Base-by-base conservation (phyloP, 2,113 vertebrate genomes). In the Callithrix jacchus region DNA sequence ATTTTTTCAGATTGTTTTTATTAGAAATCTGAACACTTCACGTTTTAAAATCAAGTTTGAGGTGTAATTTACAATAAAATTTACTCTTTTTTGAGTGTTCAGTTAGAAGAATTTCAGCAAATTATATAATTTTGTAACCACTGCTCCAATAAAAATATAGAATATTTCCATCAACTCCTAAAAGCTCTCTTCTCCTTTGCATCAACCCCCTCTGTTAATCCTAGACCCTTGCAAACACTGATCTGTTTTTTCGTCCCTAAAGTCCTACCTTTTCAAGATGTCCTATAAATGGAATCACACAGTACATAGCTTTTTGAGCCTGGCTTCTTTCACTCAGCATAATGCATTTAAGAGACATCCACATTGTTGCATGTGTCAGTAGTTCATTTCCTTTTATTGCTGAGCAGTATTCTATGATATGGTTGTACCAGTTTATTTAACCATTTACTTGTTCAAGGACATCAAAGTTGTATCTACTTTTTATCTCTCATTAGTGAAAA, bases 1-100 rank as follows among this genome's bases (percentile, higher is more conserved):
- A 68, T 84, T 89, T 81, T 77, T 92, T 89, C 12, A 84, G 54
- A 85, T 66, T 61, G 23, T 73, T 93, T 93, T 95, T 88, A 45
- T 82, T 89, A 61, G 77, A 91, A 82, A 8, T 54, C 20, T 83
- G 14, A 73, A 12, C 21, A 70, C 74, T 54, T 93, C 32, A 61
- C 30, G 89, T 87, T 76, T 66, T 6, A 54, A 77, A 95, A 79
- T 42, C 27, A 79, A 40, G 17, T 90, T 89, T 83, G 25, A 89
- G 16, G 0, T 92, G 14, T 74, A 47, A 70, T 64, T 95, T 84
- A 52, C 21, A 77, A 52, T 68, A 94, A 86, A 84, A 23, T 74
- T 45, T 83, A 42, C 17, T 74, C 56, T 64, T 76, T 91, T 86
- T 73, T 42, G 58, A 89, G 37, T 86, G 7, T 68, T 68, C 23